Percentiles rank a stretch among this genome's conserved stretches.
Conservation (phyloP, 2,888 invertebrate species). For the Fragum whitleyi region DNA sequence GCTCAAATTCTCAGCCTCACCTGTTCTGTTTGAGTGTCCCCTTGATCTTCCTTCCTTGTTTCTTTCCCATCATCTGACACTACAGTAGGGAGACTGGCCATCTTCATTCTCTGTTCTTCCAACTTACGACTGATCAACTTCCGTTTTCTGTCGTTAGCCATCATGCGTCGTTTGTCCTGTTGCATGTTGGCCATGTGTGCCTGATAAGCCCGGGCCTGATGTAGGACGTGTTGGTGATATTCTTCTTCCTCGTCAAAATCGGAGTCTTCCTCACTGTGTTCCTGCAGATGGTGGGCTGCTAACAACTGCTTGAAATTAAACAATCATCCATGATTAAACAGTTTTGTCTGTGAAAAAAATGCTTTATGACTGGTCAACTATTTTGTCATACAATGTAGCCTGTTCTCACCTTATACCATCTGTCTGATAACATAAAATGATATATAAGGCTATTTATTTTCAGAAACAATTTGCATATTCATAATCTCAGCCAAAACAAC, state of each 20-base stretch:
- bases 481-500: too few relatives aligned
- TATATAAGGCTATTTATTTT: too few relatives aligned
- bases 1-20: background rate
- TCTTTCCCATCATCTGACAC: slow-evolving; percentile 32
- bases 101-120: slow-evolving; percentile 38
- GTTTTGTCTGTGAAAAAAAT: too few relatives aligned
- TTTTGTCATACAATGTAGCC: too few relatives aligned
- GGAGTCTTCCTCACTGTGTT: slow-evolving; percentile 76
- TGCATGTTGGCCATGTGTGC: slow-evolving; percentile 50
- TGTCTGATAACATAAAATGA: too few relatives aligned
- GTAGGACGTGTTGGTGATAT: slow-evolving; percentile 66
- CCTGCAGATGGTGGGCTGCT: slow-evolving; percentile 50
- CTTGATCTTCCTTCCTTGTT: slow-evolving; percentile 10
- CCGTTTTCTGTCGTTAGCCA: slow-evolving; percentile 47
- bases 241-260: slow-evolving; percentile 76
- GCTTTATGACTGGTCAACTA: too few relatives aligned
- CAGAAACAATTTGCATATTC: too few relatives aligned
- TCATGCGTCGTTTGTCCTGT: slow-evolving; percentile 43
- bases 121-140: slow-evolving; percentile 38
- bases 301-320: slow-evolving; percentile 38
- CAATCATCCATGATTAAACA: too few relatives aligned
- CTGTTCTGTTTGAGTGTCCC: background rate
- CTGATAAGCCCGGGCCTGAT: slow-evolving; percentile 61
- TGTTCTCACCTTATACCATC: too few relatives aligned
- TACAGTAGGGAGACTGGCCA: slow-evolving; percentile 53